Evolutionary conservation across 2,113 vertebrate genomes (phyloP), one percentile per base, ranked within the genome.

Genomic region (Megaceryle torquata): DNA sequence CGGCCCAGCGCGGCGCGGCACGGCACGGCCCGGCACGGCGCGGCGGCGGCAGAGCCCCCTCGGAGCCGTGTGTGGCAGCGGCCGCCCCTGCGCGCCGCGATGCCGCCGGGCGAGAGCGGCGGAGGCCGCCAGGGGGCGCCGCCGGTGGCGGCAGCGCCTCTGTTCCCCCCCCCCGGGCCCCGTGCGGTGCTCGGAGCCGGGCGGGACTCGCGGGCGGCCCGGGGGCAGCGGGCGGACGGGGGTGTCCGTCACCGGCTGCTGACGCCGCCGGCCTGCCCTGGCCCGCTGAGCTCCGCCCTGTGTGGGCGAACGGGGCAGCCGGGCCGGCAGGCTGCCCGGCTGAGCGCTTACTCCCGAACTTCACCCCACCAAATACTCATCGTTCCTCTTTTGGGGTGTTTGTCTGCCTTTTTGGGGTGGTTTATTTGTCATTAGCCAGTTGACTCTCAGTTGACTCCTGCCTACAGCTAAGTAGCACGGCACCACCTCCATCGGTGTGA

Each of bases 301-400:
- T 2, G 11, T 5, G 6, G 2, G 2, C 5, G 10, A 37, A 33
- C 24, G 28, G 37, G 41, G 33, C 2, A 13, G 18, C n/a, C 3
- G 12, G 20, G 14, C 8, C 43, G 3, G 44, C 6, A 8, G 51
- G 20, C 25, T 33, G 59, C 59, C 59, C 28, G 9, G 57, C 29
- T 14, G 72, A 35, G 29, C 18, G 3, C 41, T 48, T 5, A 6
- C 8, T 21, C 13, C 31, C 46, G 2, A 14, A 5, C 35, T 43
- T 46, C 48, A 11, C 25, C 33, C 17, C 46, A 0, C n/a, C 15
- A 11, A 31, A 13, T 6, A 21, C 51, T 11, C 54, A 2, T 29
- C 5, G 5, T 3, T 12, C 86, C 56, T 24, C 15, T 17, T 41
- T 56, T 12, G 41, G 8, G 28, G n/a, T 43, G 57, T 22, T 28